phyloP scores from a whole-genome alignment of 2,888 invertebrate species.

The Rhopalosiphum nymphaeae region DNA sequence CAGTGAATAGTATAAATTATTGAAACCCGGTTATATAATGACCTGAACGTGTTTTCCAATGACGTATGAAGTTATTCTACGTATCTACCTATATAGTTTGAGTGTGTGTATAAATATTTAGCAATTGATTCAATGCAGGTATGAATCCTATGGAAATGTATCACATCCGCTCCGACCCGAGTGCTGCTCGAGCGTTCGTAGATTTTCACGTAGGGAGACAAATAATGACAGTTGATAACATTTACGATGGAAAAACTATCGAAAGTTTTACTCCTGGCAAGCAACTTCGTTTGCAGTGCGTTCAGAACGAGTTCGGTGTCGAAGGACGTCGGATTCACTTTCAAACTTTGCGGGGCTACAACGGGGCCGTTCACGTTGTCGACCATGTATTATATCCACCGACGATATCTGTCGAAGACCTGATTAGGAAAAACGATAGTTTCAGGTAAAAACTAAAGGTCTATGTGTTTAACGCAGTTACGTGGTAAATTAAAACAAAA shows the following conservation, averaged over 20 bases:
- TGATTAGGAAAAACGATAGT: constrained; percentile 35
- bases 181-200: constrained; percentile 31
- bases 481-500: not conserved
- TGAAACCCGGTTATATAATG: not conserved
- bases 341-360: constrained; percentile 1
- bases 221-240: not conserved
- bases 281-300: constrained; percentile 43
- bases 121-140: not conserved
- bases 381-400: constrained; percentile 25
- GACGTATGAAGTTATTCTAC: not conserved
- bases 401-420: constrained; percentile 38
- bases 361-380: constrained; percentile 30
- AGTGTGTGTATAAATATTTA: not conserved
- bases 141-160: constrained; percentile 19
- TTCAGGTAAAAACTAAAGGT: constrained; percentile 30
- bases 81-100: not conserved
- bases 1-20: not conserved
- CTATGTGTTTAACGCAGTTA: not conserved
- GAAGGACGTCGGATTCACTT: constrained; percentile 36
- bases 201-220: constrained; percentile 26
- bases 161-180: constrained; percentile 26
- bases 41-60: not conserved
- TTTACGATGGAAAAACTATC: constrained; percentile 47
- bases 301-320: constrained; percentile 48
- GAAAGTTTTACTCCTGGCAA: constrained; percentile 36